Evolutionary conservation across 1,140 invertebrate species (phyloP).

Genomic region (Octopus bimaculoides): DNA sequence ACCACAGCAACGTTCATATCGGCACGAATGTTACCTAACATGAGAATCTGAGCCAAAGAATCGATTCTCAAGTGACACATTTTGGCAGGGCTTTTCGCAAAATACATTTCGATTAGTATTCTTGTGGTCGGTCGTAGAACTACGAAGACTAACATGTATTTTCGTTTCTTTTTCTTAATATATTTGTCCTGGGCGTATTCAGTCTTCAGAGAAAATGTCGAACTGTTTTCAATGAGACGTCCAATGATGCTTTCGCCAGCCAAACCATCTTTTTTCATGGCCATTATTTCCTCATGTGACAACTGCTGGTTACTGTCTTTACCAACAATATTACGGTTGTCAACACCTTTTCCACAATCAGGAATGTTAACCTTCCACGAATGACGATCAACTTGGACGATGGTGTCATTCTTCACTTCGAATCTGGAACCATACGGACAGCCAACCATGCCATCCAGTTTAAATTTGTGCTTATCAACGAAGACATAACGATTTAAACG

Average conservation of each 20-base stretch:
- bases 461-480: conserved; percentile 9
- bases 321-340: conserved; percentile 83
- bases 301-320: conserved; percentile 84
- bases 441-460: neutral
- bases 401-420: neutral
- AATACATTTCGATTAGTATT: conserved; percentile 76
- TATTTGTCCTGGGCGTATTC: conserved; percentile 93
- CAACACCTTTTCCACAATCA: conserved; percentile 60
- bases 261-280: conserved; percentile 71
- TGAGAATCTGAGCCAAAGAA: conserved; percentile 81
- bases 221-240: conserved; percentile 83
- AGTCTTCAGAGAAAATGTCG: conserved; percentile 78
- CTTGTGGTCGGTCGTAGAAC: conserved; percentile 70
- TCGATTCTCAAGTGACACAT: conserved; percentile 76
- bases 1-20: conserved; percentile 79
- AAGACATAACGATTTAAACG: neutral
- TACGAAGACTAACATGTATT: conserved; percentile 31
- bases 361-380: neutral
- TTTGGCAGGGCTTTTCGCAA: conserved; percentile 72
- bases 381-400: neutral
- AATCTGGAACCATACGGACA: neutral
- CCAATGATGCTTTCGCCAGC: conserved; percentile 80
- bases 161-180: conserved; percentile 84
- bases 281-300: conserved; percentile 76
- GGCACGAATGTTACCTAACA: conserved; percentile 74